Evolutionary conservation across 2,113 vertebrate species (phyloP).

Genomic region (Grammomys dolichurus): DNA sequence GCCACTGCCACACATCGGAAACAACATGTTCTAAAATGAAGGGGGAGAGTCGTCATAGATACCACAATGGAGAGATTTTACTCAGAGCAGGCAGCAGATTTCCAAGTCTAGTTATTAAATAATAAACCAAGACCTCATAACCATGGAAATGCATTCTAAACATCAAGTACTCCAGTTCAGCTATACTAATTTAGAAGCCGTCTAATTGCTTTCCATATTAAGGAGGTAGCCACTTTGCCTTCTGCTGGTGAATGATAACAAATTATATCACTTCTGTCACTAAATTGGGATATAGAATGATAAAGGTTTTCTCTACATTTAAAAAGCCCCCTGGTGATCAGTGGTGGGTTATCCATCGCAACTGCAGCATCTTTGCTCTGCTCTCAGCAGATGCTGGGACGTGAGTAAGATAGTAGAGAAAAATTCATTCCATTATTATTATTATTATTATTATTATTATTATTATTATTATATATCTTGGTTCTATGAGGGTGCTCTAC

Average conservation of each 20-base stretch:
- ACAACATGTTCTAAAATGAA: slow-evolving; percentile 71
- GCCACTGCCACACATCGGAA: slow-evolving; percentile 54
- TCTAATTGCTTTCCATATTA: slow-evolving; percentile 50
- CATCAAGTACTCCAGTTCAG: slow-evolving; percentile 8
- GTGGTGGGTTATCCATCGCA: background rate
- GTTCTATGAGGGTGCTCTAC: too few species aligned
- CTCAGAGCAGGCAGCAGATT: slow-evolving; percentile 68
- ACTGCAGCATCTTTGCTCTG: fast-evolving
- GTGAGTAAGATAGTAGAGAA: background rate
- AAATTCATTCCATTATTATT: background rate
- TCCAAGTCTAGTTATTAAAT: slow-evolving; percentile 70
- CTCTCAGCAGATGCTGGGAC: background rate
- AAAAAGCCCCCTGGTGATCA: background rate
- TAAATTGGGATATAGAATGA: background rate
- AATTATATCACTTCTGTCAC: background rate
- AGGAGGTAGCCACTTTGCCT: background rate
- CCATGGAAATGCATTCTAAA: slow-evolving; percentile 64
- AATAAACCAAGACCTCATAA: slow-evolving; percentile 68
- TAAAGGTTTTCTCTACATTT: background rate
- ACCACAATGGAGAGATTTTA: slow-evolving; percentile 79
- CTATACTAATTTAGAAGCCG: background rate
- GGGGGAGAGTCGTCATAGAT: slow-evolving; percentile 67
- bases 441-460: too few species aligned
- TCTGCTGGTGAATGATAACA: slow-evolving; percentile 15
- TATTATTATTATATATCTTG: too few species aligned